Conservation (phyloP, 2,797 vertebrate species). For the Rhynchotus rufescens region DNA sequence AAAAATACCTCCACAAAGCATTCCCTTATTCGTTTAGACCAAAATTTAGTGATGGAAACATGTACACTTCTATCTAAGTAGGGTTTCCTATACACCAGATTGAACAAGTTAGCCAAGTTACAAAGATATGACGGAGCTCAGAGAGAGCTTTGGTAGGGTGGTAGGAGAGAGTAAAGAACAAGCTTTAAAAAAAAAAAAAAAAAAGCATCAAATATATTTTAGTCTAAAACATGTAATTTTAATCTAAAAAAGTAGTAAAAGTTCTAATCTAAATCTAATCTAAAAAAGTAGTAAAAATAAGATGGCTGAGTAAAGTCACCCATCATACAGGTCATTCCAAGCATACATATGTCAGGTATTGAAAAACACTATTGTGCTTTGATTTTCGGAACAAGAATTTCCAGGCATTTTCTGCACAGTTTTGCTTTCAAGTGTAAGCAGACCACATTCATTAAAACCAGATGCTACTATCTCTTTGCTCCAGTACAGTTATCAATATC, state of each 20-base stretch:
- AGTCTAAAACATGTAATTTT: constrained; percentile 59
- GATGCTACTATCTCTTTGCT: constrained; percentile 77
- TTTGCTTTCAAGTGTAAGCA: constrained; percentile 77
- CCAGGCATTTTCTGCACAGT: constrained; percentile 75
- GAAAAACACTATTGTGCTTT: constrained; percentile 75
- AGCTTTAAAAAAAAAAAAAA: background rate
- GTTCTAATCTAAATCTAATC: constrained; percentile 43
- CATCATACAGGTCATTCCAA: constrained; percentile 75
- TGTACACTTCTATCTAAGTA: constrained; percentile 1
- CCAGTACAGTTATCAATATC: constrained; percentile 79
- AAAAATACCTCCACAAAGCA: background rate
- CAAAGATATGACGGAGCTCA: constrained; percentile 9
- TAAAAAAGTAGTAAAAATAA: constrained; percentile 65
- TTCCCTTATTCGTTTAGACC: background rate
- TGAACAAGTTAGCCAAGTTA: background rate
- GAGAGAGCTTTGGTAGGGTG: constrained; percentile 5
- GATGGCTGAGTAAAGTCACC: constrained; percentile 60
- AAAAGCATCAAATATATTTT: constrained; percentile 22
- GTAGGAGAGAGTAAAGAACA: constrained; percentile 15
- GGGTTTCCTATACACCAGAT: background rate
- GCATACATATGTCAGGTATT: constrained; percentile 73
- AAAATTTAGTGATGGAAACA: background rate
- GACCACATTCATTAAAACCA: constrained; percentile 79
- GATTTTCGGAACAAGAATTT: constrained; percentile 77
- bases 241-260: constrained; percentile 73